Base-by-base conservation (phyloP, 2,113 vertebrate species). In the Morone chrysops region DNA sequence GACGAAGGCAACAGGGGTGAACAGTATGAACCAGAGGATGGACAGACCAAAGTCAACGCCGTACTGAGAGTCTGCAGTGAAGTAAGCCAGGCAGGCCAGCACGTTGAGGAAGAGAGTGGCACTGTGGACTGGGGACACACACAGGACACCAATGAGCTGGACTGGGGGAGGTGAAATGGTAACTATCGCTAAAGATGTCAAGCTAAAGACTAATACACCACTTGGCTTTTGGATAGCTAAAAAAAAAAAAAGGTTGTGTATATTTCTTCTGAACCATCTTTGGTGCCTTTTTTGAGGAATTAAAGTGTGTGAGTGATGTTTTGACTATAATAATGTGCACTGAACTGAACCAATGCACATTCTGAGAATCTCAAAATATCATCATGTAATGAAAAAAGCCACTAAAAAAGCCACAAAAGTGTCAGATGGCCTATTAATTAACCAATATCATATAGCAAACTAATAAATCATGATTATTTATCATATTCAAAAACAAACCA, bases 21-120 rank as follows among this genome's bases (percentile, higher is more conserved):
- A 99, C 90, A 99, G 92, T 88, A 99, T 40, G 82, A 99, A 96
- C 98, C 98, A 99, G 51, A 99, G 94, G 94, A 99, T 99, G 0
- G 98, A 97, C 77, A 99, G 95, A 45, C 98, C 98, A 0, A 99
- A 99, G 93, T 99, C 96, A 0, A 98, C 94, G 0, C 97, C 98
- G 54, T 89, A 89, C 0, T 2, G 0, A 0, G 0, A 0, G 0
- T 89, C 11, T 0, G 80, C 86, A 1, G 95, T 95, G 95, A 99
- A 99, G 93, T 95, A 96, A 0, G 97, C 96, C 93, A 99, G 90
- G 93, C 98, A 99, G 54, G 97, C 98, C 6, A 99, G 95, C 82
- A 99, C 84, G 85, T 99, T 99, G 63, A 99, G 94, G 86, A 99
- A 94, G 85, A 99, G 95, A 18, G 98, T 99, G 85, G 96, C 92